A percentile compares a stretch with the other conserved stretches of the same genome.
Evolutionary conservation across 2,113 vertebrate species (phyloP).

Genomic region (Carassius gibelio): DNA sequence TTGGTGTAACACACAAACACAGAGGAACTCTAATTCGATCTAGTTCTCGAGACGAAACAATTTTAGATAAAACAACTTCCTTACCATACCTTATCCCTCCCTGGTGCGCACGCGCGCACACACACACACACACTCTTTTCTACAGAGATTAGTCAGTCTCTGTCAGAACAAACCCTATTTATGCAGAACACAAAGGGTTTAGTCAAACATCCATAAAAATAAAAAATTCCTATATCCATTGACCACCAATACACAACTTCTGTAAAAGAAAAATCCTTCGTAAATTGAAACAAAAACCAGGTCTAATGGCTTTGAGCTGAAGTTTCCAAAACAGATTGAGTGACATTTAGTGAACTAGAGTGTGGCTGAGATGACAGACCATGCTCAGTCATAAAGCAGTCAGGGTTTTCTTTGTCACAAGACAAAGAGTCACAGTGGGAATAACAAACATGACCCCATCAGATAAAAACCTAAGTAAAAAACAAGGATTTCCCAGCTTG

Average conservation of each 20-base stretch:
- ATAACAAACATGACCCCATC: neutral
- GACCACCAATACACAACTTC: neutral
- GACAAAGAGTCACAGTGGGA: neutral
- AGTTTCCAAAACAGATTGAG: neutral
- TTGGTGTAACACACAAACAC: neutral
- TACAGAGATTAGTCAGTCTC: neutral
- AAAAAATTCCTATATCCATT: neutral
- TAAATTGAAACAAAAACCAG: neutral
- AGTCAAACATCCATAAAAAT: neutral
- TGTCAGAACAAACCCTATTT: neutral
- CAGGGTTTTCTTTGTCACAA: neutral
- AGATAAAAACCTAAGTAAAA: neutral
- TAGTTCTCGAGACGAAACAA: neutral
- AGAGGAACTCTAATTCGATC: neutral
- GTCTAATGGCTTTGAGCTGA: neutral
- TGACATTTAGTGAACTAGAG: neutral
- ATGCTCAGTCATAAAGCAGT: neutral
- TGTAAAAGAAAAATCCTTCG: neutral
- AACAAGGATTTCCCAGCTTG: neutral
- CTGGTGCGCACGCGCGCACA: neutral
- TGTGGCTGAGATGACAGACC: neutral
- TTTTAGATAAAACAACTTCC: neutral
- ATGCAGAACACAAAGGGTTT: conserved; percentile 13
- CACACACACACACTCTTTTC: neutral
- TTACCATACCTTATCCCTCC: neutral